Conservation (phyloP, 2,888 invertebrate species). For the Ennomos quercinarius region DNA sequence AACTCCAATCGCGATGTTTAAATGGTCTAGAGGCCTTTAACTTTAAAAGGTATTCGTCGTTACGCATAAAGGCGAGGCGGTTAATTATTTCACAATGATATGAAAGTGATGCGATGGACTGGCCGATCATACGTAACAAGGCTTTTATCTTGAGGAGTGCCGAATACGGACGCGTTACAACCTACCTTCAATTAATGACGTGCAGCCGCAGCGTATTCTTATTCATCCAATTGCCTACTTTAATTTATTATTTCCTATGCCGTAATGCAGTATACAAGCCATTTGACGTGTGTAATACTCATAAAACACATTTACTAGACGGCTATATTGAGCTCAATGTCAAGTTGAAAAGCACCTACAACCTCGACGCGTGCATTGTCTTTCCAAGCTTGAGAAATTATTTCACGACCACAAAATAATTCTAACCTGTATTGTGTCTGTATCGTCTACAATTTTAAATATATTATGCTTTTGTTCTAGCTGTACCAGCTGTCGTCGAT, state of each 20-base stretch:
- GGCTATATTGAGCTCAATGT: slow-evolving; percentile 50
- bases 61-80: slow-evolving; percentile 13
- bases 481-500: slow-evolving; percentile 61
- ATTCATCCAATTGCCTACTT: slow-evolving; percentile 6
- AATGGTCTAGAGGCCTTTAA: slow-evolving; percentile 39
- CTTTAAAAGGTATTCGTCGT: slow-evolving; percentile 2
- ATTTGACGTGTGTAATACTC: slow-evolving; percentile 10
- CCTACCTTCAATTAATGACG: slow-evolving; percentile 8
- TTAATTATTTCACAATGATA: slow-evolving; percentile 33
- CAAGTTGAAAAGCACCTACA: slow-evolving; percentile 53
- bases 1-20: slow-evolving; percentile 32
- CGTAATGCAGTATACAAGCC: slow-evolving; percentile 12
- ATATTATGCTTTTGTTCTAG: slow-evolving; percentile 67
- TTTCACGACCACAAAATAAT: slow-evolving; percentile 33
- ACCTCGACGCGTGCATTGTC: slow-evolving; percentile 54
- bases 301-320: slow-evolving; percentile 33
- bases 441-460: slow-evolving; percentile 14
- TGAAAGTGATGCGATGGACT: slow-evolving; percentile 43
- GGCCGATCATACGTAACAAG: slow-evolving; percentile 27
- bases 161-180: slow-evolving; percentile 17
- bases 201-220: slow-evolving; percentile 3
- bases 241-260: slow-evolving; percentile 8
- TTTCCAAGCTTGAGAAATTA: slow-evolving; percentile 51
- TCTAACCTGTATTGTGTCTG: not conserved
- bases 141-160: slow-evolving; percentile 25